Percentiles rank a stretch among this genome's conserved stretches.
Conservation (phyloP, 2,113 vertebrate species). For the Psilopogon haemacephalus region DNA sequence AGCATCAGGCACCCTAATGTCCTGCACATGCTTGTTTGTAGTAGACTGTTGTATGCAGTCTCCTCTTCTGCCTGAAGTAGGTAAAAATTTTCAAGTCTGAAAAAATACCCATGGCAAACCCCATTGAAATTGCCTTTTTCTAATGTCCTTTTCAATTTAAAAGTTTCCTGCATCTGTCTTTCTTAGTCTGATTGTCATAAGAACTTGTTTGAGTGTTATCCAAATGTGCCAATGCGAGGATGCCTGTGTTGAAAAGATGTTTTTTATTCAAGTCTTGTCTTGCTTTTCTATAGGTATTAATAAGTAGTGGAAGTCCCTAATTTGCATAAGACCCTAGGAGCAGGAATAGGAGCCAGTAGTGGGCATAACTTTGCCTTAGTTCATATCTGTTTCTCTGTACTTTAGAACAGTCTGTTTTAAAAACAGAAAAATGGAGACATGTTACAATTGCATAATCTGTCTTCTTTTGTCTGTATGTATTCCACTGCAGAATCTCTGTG, state of each 20-base stretch:
- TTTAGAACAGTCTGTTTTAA: background rate
- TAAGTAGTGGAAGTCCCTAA: background rate
- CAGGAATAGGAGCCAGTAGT: background rate
- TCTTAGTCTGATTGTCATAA: background rate
- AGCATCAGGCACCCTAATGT: background rate
- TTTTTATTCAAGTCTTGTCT: background rate
- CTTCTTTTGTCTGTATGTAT: background rate
- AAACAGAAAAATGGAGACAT: background rate
- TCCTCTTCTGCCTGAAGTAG: background rate
- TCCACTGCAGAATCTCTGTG: background rate
- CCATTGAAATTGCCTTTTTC: background rate
- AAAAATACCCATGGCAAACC: background rate
- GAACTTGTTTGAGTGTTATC: background rate
- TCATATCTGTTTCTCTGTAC: background rate
- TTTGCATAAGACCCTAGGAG: background rate
- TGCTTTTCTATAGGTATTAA: background rate
- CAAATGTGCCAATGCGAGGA: background rate
- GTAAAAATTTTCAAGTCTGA: background rate
- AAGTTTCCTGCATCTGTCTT: background rate
- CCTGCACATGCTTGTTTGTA: background rate
- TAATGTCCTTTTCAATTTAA: background rate
- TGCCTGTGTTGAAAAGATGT: rapidly evolving
- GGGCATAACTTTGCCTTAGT: background rate
- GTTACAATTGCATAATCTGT: background rate
- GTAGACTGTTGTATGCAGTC: background rate